phyloP scores from a whole-genome alignment of 2,888 invertebrate species.

The Stenodera caucasica region DNA sequence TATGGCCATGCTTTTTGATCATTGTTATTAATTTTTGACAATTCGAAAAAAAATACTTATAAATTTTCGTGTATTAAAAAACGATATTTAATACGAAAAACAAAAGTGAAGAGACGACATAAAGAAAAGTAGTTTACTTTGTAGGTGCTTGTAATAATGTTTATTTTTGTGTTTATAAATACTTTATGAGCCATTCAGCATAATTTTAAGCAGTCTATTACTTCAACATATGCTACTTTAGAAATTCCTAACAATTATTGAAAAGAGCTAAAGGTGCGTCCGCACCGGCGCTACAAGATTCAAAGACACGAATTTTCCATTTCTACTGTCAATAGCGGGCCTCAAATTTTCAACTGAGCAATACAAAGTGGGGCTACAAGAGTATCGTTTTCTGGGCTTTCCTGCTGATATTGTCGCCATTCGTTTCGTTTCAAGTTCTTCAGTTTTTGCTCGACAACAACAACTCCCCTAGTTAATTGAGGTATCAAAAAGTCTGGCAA shows the following conservation, averaged over 20 bases:
- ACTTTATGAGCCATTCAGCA: slow-evolving; percentile 8
- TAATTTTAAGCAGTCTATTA: slow-evolving; percentile 9
- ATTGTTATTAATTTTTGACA: background rate
- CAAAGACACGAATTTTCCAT: too few species aligned
- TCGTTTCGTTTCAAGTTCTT: too few species aligned
- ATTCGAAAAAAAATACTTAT: background rate
- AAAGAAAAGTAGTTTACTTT: slow-evolving; percentile 7
- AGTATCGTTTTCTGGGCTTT: background rate
- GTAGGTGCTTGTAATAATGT: slow-evolving; percentile 9
- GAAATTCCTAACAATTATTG: slow-evolving; percentile 6
- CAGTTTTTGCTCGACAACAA: too few species aligned
- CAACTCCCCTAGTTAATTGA: slow-evolving; percentile 21
- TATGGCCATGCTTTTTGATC: background rate
- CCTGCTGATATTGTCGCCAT: background rate
- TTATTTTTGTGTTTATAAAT: slow-evolving; percentile 8
- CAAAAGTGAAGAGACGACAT: background rate
- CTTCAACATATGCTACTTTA: slow-evolving; percentile 9
- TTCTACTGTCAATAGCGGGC: too few species aligned
- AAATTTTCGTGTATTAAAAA: background rate
- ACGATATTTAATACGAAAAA: background rate
- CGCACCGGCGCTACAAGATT: too few species aligned
- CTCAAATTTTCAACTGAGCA: too few species aligned
- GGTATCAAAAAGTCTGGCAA: slow-evolving; percentile 28
- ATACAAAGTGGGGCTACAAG: too few species aligned
- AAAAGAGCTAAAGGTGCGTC: too few species aligned